A percentile compares a stretch with the other conserved stretches of the same genome.
These are phyloP conservation scores for Pseudochromis fuscus DNA, from an alignment of 2,797 vertebrate genomes.

Conservation along the genomic window DNA sequence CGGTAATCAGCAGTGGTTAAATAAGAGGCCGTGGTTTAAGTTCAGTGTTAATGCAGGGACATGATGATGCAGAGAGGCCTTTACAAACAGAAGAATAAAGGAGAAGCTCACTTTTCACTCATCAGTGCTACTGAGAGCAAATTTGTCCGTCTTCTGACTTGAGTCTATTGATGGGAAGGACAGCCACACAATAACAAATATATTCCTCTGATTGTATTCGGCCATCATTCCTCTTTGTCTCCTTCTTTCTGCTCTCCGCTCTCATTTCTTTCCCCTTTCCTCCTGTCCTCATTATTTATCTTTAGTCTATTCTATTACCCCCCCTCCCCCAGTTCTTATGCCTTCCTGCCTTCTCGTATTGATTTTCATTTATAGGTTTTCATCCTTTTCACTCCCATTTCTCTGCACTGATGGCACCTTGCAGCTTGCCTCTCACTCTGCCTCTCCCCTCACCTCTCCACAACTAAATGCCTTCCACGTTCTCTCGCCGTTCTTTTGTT, in stretches of 20 bases:
- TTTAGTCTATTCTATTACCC: slow-evolving; percentile 86
- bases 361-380: slow-evolving; percentile 90
- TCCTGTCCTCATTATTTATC: slow-evolving; percentile 85
- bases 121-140: slow-evolving; percentile 40
- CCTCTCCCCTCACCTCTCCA: slow-evolving; percentile 66
- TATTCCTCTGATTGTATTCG: slow-evolving; percentile 78
- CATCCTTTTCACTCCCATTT: slow-evolving; percentile 87
- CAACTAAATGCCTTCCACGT: slow-evolving; percentile 61
- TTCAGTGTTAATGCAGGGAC: slow-evolving; percentile 19
- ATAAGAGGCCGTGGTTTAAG: slow-evolving; percentile 9
- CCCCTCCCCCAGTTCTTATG: slow-evolving; percentile 75
- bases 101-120: slow-evolving; percentile 44
- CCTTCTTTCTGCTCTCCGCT: slow-evolving; percentile 72
- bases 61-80: slow-evolving; percentile 20
- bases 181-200: slow-evolving; percentile 83
- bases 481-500: slow-evolving; percentile 72
- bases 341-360: slow-evolving; percentile 86
- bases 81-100: slow-evolving; percentile 27
- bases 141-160: slow-evolving; percentile 51
- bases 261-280: slow-evolving; percentile 77
- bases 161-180: slow-evolving; percentile 67
- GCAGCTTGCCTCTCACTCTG: slow-evolving; percentile 76
- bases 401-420: slow-evolving; percentile 80
- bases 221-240: slow-evolving; percentile 79
- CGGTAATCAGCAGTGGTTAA: slow-evolving; percentile 5